Percentiles rank a stretch among this genome's conserved stretches.
phyloP scores from a whole-genome alignment of 2,113 vertebrate species.

The Oryctolagus cuniculus region DNA sequence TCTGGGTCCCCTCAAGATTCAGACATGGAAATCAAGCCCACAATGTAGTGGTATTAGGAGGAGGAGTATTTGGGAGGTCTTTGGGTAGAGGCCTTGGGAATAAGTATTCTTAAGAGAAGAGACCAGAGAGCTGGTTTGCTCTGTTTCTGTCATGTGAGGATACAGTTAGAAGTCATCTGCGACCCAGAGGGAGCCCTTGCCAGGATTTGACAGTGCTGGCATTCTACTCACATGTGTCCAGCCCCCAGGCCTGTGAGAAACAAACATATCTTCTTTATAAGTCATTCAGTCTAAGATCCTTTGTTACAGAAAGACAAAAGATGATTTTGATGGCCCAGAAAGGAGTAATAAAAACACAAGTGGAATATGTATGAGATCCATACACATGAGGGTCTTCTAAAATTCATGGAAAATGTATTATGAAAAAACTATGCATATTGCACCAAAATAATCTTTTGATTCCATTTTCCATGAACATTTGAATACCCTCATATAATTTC shows the following conservation, averaged over 20 bases:
- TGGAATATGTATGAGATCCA: no score
- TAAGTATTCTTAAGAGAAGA: no score
- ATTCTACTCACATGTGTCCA: not conserved
- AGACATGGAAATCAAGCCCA: no score
- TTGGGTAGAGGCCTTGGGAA: not conserved
- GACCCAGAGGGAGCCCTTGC: not conserved
- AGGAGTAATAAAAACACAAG: not conserved
- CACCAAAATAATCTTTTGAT: no score
- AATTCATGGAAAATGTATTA: no score
- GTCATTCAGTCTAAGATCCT: no score
- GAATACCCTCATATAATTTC: not conserved
- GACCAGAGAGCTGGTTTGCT: not conserved
- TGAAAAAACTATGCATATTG: no score
- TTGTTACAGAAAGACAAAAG: not conserved
- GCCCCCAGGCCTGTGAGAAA: not conserved
- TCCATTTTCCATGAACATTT: no score
- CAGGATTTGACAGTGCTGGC: not conserved
- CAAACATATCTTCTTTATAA: not conserved
- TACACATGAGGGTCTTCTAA: no score
- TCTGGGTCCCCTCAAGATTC: not conserved
- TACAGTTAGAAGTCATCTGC: not conserved
- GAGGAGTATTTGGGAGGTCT: no score
- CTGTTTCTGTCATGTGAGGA: not conserved
- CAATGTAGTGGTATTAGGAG: not conserved
- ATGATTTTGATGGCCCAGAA: not conserved